Evolutionary conservation across 2,888 invertebrate species (phyloP).

Genomic region (Macaria liturata): DNA sequence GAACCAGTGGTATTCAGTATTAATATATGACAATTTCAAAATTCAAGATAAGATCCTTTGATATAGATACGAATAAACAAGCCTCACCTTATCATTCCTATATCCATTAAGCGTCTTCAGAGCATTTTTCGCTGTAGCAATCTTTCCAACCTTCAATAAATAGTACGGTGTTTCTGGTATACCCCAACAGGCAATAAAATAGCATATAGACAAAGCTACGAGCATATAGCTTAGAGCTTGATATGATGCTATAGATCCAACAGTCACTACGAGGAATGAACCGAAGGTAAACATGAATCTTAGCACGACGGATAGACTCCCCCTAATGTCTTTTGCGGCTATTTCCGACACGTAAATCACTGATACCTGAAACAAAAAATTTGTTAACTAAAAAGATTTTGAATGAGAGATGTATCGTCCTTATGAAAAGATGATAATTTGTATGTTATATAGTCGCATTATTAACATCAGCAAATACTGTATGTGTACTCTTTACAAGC

Average conservation of each 20-base stretch:
- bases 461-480: too few species aligned
- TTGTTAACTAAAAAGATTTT: too few species aligned
- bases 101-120: constrained; percentile 60
- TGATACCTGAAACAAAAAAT: constrained; percentile 50
- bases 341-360: constrained; percentile 70
- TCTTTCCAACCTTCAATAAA: constrained; percentile 74
- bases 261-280: constrained; percentile 56
- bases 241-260: constrained; percentile 64
- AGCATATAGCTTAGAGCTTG: constrained; percentile 64
- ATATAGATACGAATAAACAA: too few species aligned
- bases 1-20: too few species aligned
- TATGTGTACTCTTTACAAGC: too few species aligned
- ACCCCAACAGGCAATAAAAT: constrained; percentile 72
- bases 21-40: too few species aligned
- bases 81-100: constrained; percentile 46
- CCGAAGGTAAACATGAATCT: constrained; percentile 63
- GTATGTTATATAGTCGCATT: too few species aligned
- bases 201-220: constrained; percentile 64
- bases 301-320: constrained; percentile 53
- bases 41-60: too few species aligned
- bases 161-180: constrained; percentile 84
- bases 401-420: too few species aligned
- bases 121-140: constrained; percentile 62
- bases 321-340: constrained; percentile 68
- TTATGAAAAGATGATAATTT: too few species aligned